Conservation (phyloP, 2,113 vertebrate species). For the Spilogale gracilis region DNA sequence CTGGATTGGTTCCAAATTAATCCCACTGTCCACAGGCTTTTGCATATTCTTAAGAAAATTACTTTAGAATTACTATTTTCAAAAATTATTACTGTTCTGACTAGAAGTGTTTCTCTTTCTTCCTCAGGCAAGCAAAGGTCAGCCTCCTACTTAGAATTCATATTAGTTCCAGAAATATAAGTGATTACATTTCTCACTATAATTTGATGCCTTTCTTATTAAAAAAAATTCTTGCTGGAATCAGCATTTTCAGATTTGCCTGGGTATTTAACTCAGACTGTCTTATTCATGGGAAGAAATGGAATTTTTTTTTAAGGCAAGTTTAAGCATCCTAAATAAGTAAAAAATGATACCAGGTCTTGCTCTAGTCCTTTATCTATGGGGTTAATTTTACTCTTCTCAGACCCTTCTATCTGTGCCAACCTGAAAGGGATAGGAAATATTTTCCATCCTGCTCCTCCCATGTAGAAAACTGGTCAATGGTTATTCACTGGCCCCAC, state of each 20-base stretch:
- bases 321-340: neutral
- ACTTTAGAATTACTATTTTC: constrained; percentile 40
- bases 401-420: neutral
- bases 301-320: neutral
- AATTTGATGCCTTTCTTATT: constrained; percentile 72
- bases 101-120: constrained; percentile 54
- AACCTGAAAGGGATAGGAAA: neutral
- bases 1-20: constrained; percentile 59
- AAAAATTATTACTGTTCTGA: constrained; percentile 50
- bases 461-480: neutral
- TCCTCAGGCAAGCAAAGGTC: constrained; percentile 55
- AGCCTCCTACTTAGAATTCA: constrained; percentile 54
- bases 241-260: constrained; percentile 51
- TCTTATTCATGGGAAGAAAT: neutral
- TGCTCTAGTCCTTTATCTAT: neutral
- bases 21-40: constrained; percentile 39
- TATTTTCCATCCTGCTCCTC: neutral
- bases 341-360: neutral
- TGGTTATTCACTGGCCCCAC: neutral
- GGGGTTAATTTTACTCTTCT: neutral
- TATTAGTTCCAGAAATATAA: constrained; percentile 14
- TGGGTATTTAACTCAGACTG: constrained; percentile 48
- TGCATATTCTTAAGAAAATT: constrained; percentile 64
- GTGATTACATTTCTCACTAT: constrained; percentile 57
- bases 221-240: constrained; percentile 54